Conservation (phyloP, 2,888 invertebrate species). For the Euplagia quadripunctaria region DNA sequence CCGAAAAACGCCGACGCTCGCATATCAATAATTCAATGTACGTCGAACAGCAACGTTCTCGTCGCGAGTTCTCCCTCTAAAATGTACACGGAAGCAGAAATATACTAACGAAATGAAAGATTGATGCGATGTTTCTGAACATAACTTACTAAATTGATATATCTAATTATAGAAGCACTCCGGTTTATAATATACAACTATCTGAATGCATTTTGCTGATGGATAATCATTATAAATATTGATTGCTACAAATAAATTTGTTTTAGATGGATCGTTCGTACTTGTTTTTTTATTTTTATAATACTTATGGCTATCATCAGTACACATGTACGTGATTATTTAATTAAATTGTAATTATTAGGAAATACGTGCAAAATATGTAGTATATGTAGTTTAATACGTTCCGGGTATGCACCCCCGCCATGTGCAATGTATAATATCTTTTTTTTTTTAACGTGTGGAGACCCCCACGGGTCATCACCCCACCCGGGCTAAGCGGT, state of each 20-base stretch:
- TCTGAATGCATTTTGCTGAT: conserved; percentile 42
- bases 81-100: conserved; percentile 35
- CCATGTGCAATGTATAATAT: too few species aligned
- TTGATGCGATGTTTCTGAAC: conserved; percentile 38
- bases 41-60: conserved; percentile 28
- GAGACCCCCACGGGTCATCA: too few species aligned
- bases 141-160: conserved; percentile 30
- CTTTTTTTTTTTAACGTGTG: too few species aligned
- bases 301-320: too few species aligned
- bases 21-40: conserved; percentile 47
- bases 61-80: conserved; percentile 25
- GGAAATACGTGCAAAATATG: too few species aligned
- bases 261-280: conserved; percentile 8
- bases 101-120: conserved; percentile 37
- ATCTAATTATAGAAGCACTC: conserved; percentile 52
- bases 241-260: conserved; percentile 25
- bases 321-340: too few species aligned
- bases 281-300: neutral
- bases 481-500: too few species aligned
- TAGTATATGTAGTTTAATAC: too few species aligned
- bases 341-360: too few species aligned
- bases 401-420: too few species aligned
- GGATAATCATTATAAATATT: conserved; percentile 41
- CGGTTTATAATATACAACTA: conserved; percentile 27
- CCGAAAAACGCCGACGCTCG: conserved; percentile 17